Percentiles rank a stretch among this genome's conserved stretches.
These are phyloP conservation scores for Petrophora chlorosata DNA, from an alignment of 2,888 invertebrate genomes.

Conservation along the genomic window DNA sequence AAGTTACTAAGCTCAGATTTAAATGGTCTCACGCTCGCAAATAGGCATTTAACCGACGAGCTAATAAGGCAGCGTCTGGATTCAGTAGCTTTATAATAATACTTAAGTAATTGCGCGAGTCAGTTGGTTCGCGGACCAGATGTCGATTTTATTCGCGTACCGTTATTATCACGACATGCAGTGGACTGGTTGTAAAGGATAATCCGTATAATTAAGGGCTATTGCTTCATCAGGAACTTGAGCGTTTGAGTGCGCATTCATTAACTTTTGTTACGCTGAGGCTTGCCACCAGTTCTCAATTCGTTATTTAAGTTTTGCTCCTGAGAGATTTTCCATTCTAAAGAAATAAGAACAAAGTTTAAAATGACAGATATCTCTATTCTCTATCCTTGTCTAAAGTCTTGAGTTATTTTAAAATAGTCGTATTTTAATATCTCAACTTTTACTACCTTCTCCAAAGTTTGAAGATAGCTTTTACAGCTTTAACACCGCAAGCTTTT, in stretches of 20 bases:
- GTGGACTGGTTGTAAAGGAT: slow-evolving; percentile 48
- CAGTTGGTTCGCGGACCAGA: slow-evolving; percentile 63
- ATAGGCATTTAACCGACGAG: slow-evolving; percentile 49
- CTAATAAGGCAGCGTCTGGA: slow-evolving; percentile 54
- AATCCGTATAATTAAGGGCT: slow-evolving; percentile 58
- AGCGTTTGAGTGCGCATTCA: slow-evolving; percentile 37
- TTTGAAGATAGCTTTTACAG: slow-evolving; percentile 19
- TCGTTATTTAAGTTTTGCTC: background rate
- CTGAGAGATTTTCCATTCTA: background rate
- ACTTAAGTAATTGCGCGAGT: slow-evolving; percentile 59
- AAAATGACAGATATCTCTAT: too few species aligned
- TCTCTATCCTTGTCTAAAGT: too few species aligned
- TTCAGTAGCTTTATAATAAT: slow-evolving; percentile 73
- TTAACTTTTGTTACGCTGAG: slow-evolving; percentile 38
- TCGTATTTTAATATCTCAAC: too few species aligned
- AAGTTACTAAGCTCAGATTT: slow-evolving; percentile 14
- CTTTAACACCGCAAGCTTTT: slow-evolving; percentile 33
- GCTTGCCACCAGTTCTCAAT: background rate
- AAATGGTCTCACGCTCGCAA: slow-evolving; percentile 54
- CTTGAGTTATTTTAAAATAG: too few species aligned
- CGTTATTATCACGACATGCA: slow-evolving; percentile 57
- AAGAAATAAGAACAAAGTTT: too few species aligned
- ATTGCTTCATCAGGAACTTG: slow-evolving; percentile 51
- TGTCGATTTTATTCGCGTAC: slow-evolving; percentile 57
- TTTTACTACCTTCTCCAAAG: slow-evolving; percentile 33